These are phyloP conservation scores for Pollachius pollachius DNA, from an alignment of 2,113 vertebrate species.

Conservation along the genomic window DNA sequence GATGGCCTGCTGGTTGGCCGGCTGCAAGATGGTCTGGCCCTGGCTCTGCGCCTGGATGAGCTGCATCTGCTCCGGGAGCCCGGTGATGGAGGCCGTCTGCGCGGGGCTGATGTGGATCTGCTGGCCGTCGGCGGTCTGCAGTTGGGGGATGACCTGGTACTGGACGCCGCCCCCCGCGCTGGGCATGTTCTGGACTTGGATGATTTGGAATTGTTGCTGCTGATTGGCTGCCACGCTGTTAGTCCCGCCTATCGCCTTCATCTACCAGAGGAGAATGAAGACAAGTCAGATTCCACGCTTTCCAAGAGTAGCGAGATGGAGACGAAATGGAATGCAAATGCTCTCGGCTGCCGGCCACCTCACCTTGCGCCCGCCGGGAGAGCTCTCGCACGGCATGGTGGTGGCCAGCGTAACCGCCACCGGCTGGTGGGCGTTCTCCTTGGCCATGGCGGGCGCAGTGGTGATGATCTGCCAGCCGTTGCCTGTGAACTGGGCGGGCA, in stretches of 20 bases:
- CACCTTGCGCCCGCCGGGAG: conserved; percentile 83
- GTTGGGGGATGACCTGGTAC: conserved; percentile 98
- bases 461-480: conserved; percentile 97
- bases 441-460: conserved; percentile 83
- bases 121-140: conserved; percentile 94
- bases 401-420: conserved; percentile 79
- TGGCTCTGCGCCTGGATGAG: conserved; percentile 87
- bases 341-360: conserved; percentile 45
- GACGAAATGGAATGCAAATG: no score
- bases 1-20: conserved; percentile 72
- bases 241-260: conserved; percentile 71
- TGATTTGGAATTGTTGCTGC: conserved; percentile 88
- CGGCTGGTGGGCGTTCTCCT: conserved; percentile 86
- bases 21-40: conserved; percentile 79
- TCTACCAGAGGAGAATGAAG: conserved; percentile 51
- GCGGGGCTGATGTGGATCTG: conserved; percentile 91
- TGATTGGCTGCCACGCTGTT: conserved; percentile 55
- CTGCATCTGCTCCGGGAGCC: conserved; percentile 88
- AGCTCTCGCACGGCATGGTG: conserved; percentile 76
- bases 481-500: conserved; percentile 93
- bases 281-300: background rate
- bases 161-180: conserved; percentile 88
- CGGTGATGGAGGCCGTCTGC: conserved; percentile 77
- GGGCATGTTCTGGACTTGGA: conserved; percentile 88
- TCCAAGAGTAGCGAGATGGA: background rate